A percentile compares a stretch with the other conserved stretches of the same genome.
Evolutionary conservation across 2,113 vertebrate genomes (phyloP).

Genomic region (Onychostoma macrolepis): DNA sequence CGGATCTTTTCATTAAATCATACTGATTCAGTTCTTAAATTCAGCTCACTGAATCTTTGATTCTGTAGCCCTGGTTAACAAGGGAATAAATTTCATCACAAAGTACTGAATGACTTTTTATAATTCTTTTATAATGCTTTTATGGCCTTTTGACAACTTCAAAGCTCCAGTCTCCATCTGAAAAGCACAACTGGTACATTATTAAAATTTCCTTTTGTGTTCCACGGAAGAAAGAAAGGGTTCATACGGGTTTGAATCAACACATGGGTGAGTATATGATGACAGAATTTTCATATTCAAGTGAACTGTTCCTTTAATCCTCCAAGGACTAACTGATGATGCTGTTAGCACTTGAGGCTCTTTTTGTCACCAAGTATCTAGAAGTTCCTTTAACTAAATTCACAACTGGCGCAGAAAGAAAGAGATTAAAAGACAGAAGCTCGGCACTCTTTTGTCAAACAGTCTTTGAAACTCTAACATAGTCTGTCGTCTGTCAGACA

Average conservation of each 20-base stretch:
- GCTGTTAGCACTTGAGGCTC: neutral
- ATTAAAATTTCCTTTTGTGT: neutral
- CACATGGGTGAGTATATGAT: neutral
- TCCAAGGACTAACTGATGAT: neutral
- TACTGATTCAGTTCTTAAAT: neutral
- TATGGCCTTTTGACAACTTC: neutral
- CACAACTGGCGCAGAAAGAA: neutral
- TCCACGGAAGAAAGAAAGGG: neutral
- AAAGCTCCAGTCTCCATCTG: neutral
- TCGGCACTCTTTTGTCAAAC: slow-evolving; percentile 32
- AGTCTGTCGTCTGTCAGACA: slow-evolving; percentile 45
- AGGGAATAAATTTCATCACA: neutral
- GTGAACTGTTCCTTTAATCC: neutral
- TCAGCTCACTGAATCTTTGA: neutral
- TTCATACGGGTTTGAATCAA: neutral
- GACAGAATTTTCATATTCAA: neutral
- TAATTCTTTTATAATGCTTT: neutral
- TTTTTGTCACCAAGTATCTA: slow-evolving; percentile 4
- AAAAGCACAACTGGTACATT: neutral
- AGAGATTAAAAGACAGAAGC: slow-evolving; percentile 9
- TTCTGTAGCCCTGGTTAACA: neutral
- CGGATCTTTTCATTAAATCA: neutral
- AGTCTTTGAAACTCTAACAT: slow-evolving; percentile 42
- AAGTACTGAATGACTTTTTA: neutral
- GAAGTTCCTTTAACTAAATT: neutral